Conservation (phyloP, 2,797 vertebrate species). For the Pseudomugil tenellus region DNA sequence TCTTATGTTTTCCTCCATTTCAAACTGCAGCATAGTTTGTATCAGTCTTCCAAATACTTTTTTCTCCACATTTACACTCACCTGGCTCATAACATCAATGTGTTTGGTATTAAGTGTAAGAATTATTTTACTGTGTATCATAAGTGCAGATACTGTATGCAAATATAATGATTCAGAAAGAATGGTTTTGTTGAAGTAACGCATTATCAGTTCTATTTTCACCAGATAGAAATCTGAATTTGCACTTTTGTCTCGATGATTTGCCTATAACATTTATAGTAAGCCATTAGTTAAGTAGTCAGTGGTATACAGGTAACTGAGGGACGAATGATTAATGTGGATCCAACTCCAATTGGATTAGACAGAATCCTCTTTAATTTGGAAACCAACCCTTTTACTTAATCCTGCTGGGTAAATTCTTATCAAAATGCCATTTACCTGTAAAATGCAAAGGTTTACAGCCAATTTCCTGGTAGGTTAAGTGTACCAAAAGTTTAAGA, state of each 20-base stretch:
- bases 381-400: constrained; percentile 66
- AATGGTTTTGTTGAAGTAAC: not conserved
- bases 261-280: constrained; percentile 53
- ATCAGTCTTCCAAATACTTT: not conserved
- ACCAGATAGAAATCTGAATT: constrained; percentile 37
- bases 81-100: not conserved
- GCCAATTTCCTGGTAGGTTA: not conserved
- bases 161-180: not conserved
- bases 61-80: not conserved
- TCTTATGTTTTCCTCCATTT: constrained; percentile 14
- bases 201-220: constrained; percentile 4
- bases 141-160: not conserved
- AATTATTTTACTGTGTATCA: not conserved
- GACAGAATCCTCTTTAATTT: constrained; percentile 77
- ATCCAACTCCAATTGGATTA: constrained; percentile 78
- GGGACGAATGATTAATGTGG: constrained; percentile 66
- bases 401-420: not conserved
- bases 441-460: not conserved
- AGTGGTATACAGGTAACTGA: constrained; percentile 66
- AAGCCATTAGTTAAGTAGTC: constrained; percentile 47
- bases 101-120: not conserved
- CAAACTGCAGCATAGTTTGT: constrained; percentile 1
- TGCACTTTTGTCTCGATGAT: constrained; percentile 45
- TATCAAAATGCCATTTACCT: not conserved
- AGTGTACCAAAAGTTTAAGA: not conserved